These are phyloP conservation scores for Berghia stephanieae DNA, from an alignment of 1,140 invertebrate species.

Conservation along the genomic window DNA sequence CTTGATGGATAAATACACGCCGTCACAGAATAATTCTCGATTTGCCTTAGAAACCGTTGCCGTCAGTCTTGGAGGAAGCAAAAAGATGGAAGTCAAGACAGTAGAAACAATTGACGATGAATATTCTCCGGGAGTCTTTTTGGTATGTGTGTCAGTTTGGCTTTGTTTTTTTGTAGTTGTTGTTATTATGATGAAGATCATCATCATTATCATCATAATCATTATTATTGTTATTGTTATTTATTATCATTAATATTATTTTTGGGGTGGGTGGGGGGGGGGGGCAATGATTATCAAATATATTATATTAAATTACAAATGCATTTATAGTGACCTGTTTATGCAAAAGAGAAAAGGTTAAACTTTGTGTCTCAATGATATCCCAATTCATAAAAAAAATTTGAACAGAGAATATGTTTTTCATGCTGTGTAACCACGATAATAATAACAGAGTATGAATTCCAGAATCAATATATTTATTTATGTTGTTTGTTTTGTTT, in stretches of 20 bases:
- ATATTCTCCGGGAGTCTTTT: constrained; percentile 78
- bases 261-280: too few species aligned
- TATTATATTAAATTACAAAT: too few species aligned
- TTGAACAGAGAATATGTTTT: too few species aligned
- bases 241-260: too few species aligned
- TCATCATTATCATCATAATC: neutral
- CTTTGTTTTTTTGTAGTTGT: neutral
- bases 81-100: constrained; percentile 61
- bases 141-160: constrained; percentile 65
- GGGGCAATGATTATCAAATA: too few species aligned
- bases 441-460: too few species aligned
- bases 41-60: constrained; percentile 72
- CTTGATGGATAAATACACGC: constrained; percentile 70
- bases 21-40: constrained; percentile 70
- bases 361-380: too few species aligned
- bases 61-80: constrained; percentile 67
- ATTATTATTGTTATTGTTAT: neutral
- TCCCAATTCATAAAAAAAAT: too few species aligned
- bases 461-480: neutral
- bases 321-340: too few species aligned
- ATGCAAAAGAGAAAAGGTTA: too few species aligned
- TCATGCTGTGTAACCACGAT: too few species aligned
- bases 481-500: neutral
- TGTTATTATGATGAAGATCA: neutral
- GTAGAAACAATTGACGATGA: constrained; percentile 77